phyloP scores from a whole-genome alignment of 2,888 invertebrate species.

The Carpatolechia fugitivella region DNA sequence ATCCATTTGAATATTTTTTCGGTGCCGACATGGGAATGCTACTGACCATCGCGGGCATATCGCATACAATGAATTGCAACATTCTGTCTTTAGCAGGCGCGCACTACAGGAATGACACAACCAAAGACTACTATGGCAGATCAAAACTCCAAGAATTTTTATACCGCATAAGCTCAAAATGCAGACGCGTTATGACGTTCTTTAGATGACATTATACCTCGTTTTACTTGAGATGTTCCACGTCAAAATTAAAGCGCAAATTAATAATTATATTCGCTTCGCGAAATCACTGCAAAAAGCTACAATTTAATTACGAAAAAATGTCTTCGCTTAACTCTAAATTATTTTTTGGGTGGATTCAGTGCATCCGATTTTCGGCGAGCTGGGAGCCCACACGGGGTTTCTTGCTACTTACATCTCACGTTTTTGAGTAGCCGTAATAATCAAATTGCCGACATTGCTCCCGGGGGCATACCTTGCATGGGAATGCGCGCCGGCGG shows the following conservation, averaged over 20 bases:
- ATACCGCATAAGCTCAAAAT: constrained; percentile 64
- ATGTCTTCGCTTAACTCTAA: constrained; percentile 61
- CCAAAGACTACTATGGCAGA: constrained; percentile 23
- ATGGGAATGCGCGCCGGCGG: constrained; percentile 74
- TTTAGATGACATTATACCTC: constrained; percentile 51
- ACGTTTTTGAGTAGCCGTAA: constrained; percentile 78
- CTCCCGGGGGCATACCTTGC: constrained; percentile 75
- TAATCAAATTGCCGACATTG: constrained; percentile 77
- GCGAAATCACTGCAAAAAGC: constrained; percentile 47
- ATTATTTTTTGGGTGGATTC: constrained; percentile 60
- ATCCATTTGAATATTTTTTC: constrained; percentile 77
- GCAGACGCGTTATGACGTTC: constrained; percentile 48
- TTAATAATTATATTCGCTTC: constrained; percentile 60
- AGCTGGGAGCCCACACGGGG: constrained; percentile 66
- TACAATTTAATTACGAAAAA: constrained; percentile 74
- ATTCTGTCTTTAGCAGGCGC: constrained; percentile 23
- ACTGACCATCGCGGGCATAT: constrained; percentile 39
- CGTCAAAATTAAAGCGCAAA: constrained; percentile 54
- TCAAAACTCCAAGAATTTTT: constrained; percentile 58
- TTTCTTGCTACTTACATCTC: constrained; percentile 74
- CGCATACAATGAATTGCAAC: constrained; percentile 36
- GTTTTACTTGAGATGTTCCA: constrained; percentile 48
- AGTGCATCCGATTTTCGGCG: constrained; percentile 63
- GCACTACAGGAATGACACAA: constrained; percentile 29
- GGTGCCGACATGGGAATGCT: constrained; percentile 68